Conservation (phyloP, 2,113 vertebrate genomes). For the Cheirogaleus medius region DNA sequence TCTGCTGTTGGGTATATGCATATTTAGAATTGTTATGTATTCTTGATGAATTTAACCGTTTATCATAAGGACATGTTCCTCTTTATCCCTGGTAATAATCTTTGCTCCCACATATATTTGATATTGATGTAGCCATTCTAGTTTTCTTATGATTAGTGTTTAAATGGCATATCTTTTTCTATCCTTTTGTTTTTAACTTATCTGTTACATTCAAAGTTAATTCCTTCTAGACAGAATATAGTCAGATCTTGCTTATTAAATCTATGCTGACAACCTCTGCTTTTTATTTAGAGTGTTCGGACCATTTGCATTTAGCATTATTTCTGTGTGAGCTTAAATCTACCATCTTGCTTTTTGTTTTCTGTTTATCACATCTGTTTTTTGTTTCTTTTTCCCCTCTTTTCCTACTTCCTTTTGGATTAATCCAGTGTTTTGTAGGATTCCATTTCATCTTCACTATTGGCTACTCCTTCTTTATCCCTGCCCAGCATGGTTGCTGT, state of each 20-base stretch:
- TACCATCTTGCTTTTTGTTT: neutral
- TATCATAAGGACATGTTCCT: neutral
- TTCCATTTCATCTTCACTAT: neutral
- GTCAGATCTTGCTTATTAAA: neutral
- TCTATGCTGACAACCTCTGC: neutral
- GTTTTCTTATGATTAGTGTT: neutral
- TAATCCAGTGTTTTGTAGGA: neutral
- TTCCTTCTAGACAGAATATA: neutral
- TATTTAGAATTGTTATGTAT: neutral
- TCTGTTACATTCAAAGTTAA: neutral
- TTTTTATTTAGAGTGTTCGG: neutral
- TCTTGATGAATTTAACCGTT: neutral
- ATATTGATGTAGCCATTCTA: neutral
- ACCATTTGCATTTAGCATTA: neutral
- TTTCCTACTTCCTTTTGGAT: neutral
- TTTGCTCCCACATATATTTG: neutral
- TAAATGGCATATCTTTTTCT: neutral
- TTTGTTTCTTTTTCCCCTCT: neutral
- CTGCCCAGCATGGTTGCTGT: neutral
- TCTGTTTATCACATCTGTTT: neutral
- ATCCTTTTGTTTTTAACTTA: neutral
- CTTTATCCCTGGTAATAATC: neutral
- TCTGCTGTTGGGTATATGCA: neutral
- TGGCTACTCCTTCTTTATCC: neutral
- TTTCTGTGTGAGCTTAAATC: neutral